Base-by-base conservation (phyloP, 2,797 vertebrate genomes). In the Argya squamiceps region DNA sequence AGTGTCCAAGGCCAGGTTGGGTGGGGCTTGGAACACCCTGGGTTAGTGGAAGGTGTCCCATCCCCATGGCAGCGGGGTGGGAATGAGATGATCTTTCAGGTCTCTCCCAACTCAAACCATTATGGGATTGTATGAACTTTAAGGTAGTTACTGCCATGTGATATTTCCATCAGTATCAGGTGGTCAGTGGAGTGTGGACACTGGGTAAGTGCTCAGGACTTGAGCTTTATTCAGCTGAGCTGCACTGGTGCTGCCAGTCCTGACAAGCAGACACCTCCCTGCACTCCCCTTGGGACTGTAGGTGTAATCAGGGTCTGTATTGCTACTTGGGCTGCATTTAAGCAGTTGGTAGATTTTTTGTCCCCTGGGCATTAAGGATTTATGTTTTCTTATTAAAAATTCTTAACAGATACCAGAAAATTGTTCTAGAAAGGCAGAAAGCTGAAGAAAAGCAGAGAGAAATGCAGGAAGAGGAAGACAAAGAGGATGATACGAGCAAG, bases 381-480 rank as follows among this genome's bases (percentile, higher is more conserved):
- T 63, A 21, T 49, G 10, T n/a, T n/a, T 58, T 55, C 20, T 8
- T 7, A 6, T 26, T 10, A 30, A 22, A 34, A 87, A 75, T 71
- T 86, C 53, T 22, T 76, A 21, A 62, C 81, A 98, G 98, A 69
- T 98, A 98, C 71, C 94, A 84, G 70, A 89, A 92, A 79, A 98
- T 98, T 97, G 27, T 92, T 7, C 78, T 97, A 12, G 98, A 99
- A 78, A 99, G 97, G 97, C 97, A 56, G 84, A 97, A 63, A 84
- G 98, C 95, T 37, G 97, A 98, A 32, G 98, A 98, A 84, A 89
- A 84, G 62, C 96, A 97, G 76, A 94, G 69, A 37, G 97, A 98
- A 94, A 85, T 82, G 21, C 91, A 74, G 77, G 95, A 88, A 64
- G 50, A 69, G 13, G 30, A 44, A 11, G 73, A 69, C 23, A 50